Base-by-base conservation (phyloP, 2,797 vertebrate genomes). In the Parauchenoglanis ngamensis region DNA sequence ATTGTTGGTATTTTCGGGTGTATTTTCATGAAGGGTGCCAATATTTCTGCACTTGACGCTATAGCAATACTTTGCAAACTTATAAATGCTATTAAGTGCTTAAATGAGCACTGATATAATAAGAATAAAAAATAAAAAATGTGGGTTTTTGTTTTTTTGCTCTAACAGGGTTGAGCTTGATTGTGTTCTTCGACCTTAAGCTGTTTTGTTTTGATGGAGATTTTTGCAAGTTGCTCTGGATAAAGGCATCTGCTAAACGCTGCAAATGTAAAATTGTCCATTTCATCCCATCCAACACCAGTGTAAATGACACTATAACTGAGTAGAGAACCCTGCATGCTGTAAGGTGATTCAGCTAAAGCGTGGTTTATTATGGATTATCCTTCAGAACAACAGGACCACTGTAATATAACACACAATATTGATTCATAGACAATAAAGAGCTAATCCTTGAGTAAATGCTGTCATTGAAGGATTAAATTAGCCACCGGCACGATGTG, bases 361-460 rank as follows among this genome's bases (percentile, higher is more conserved):
- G 67, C 75, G 13, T 2, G 35, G 68, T 67, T 90, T 90, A 88
- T 86, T 87, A 81, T 88, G 84, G 89, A 90, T 89, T 88, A 87
- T 85, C 67, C 35, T 84, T 81, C 40, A 90, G 52, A 88, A 76
- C 82, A 88, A 89, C 85, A 85, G 73, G 73, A 80, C 49, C 75
- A 77, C n/a, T 13, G 31, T 80, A 89, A 88, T 87, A 89, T 82
- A 89, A 89, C 44, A 67, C 49, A 54, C 28, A 52, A 83, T 84
- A 70, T 25, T 67, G 86, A 88, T 85, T 77, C 54, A 44, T 72
- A 86, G 85, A 88, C 88, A 89, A 89, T 90, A 72, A 68, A 35
- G 75, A 57, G 84, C 70, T 92, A 91, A 92, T 91, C 84, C 84
- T 84, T 81, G 52, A 90, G 87, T 87, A 90, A 92, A 89, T 57